Percentiles rank a stretch among this genome's conserved stretches.
These are phyloP conservation scores for Rachycentron canadum DNA, from an alignment of 2,797 vertebrate genomes.

Conservation along the genomic window DNA sequence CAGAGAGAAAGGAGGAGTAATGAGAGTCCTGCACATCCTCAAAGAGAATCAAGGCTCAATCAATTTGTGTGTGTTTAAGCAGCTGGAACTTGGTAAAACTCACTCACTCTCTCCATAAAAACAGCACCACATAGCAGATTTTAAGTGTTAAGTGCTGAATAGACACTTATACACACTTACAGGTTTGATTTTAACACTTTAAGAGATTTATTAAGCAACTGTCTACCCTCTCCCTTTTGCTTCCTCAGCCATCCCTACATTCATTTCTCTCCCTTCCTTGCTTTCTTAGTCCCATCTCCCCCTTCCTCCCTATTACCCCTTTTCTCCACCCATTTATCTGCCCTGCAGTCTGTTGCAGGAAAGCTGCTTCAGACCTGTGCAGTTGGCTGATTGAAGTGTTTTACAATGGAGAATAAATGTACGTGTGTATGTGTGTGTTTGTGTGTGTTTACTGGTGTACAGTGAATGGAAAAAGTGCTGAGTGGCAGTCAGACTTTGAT, in stretches of 20 bases:
- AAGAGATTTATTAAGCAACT: background rate
- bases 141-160: constrained; percentile 34
- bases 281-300: background rate
- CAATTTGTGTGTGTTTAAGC: constrained; percentile 31
- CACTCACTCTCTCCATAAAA: background rate
- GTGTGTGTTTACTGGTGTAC: background rate
- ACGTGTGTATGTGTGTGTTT: constrained; percentile 14
- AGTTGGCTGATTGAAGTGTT: constrained; percentile 39
- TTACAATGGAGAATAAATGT: constrained; percentile 35
- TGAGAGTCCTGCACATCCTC: constrained; percentile 10
- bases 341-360: background rate
- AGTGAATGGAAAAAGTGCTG: constrained; percentile 47
- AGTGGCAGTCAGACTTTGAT: constrained; percentile 43
- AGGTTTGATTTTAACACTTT: constrained; percentile 16
- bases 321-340: constrained; percentile 13
- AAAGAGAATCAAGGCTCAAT: constrained; percentile 37
- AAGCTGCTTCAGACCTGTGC: constrained; percentile 28
- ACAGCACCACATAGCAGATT: constrained; percentile 13
- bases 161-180: background rate
- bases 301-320: background rate
- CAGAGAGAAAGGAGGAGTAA: background rate
- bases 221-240: background rate
- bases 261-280: background rate
- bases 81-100: background rate
- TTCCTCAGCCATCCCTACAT: background rate